Conservation (phyloP, 2,888 invertebrate genomes). For the Schizaphis graminum region DNA sequence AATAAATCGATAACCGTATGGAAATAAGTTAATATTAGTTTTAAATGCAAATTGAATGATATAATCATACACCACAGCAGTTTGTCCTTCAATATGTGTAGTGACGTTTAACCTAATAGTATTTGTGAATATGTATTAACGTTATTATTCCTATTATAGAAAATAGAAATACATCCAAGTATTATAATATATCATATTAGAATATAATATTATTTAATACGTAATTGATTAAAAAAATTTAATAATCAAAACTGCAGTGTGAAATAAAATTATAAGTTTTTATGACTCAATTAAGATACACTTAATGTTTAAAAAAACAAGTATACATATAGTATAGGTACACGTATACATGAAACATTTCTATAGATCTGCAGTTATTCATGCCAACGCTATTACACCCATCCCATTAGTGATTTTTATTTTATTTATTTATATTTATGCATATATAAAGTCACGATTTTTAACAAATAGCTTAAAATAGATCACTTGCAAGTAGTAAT, state of each 20-base stretch:
- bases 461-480: not conserved
- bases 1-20: not conserved
- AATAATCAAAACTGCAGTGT: not conserved
- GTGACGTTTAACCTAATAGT: not conserved
- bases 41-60: not conserved
- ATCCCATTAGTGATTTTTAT: not conserved
- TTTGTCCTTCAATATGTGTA: not conserved
- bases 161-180: not conserved
- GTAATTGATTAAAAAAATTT: not conserved
- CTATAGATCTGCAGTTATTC: not conserved
- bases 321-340: not conserved
- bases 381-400: not conserved
- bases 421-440: not conserved
- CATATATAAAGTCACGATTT: not conserved
- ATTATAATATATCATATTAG: not conserved
- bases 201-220: not conserved
- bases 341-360: not conserved
- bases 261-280: not conserved
- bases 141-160: not conserved
- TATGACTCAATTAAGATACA: not conserved
- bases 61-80: not conserved
- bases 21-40: not conserved
- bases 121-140: not conserved
- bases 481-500: not conserved
- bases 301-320: not conserved